Evolutionary conservation across 2,113 vertebrate genomes (phyloP).

Genomic region (Amazona guildingii): DNA sequence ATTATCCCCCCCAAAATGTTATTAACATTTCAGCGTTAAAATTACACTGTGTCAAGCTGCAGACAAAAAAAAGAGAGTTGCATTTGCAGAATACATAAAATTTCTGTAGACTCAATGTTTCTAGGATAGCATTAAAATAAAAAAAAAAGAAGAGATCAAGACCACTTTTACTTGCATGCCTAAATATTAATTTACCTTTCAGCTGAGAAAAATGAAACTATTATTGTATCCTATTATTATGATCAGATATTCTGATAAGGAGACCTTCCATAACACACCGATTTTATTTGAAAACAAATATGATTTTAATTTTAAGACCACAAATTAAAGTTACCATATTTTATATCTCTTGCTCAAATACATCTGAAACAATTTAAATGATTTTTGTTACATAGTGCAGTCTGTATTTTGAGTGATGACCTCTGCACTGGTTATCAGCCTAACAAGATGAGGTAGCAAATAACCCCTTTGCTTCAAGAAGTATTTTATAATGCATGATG

Average conservation of each 20-base stretch:
- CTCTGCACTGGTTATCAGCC: not conserved
- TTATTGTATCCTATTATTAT: not conserved
- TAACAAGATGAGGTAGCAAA: not conserved
- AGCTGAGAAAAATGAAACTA: not conserved
- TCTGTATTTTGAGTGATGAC: not conserved
- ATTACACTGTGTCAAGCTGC: not conserved
- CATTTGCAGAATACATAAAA: not conserved
- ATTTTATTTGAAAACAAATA: not conserved
- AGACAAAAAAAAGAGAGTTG: not conserved
- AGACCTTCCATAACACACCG: not conserved
- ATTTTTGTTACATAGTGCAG: not conserved
- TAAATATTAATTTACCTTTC: not conserved
- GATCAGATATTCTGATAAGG: not conserved
- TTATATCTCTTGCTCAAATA: not conserved
- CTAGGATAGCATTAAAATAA: not conserved
- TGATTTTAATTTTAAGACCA: not conserved
- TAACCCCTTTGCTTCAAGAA: not conserved
- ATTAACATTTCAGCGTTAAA: constrained; percentile 31
- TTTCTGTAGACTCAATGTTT: not conserved
- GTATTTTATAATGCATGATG: not conserved
- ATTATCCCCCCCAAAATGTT: constrained; percentile 4
- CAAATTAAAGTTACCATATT: not conserved
- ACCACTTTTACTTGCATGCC: not conserved
- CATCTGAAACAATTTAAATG: not conserved
- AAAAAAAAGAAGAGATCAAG: not conserved